Evolutionary conservation across 2,113 vertebrate species (phyloP), one percentile per base, ranked within the genome.

Genomic region (Chrysochloris asiatica): DNA sequence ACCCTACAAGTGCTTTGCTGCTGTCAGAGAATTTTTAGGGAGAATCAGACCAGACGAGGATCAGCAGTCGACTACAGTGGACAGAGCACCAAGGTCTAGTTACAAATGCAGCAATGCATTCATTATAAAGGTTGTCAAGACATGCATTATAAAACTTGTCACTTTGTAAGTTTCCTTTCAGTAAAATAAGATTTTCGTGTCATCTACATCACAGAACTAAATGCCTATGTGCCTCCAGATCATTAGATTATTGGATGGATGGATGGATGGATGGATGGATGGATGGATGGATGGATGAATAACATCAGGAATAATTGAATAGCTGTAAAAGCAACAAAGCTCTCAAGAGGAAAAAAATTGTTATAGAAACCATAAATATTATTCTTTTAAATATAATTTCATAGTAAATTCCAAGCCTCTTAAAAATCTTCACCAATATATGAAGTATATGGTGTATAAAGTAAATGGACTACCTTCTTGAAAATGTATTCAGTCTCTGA

Each of bases 221-320:
- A n/a, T 59, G 45, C 13, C 56, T 16, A 17, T 75, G 19, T 56
- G 24, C 43, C 41, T 92, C 41, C 33, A n/a, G 28, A 56, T 72
- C 16, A 9, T n/a, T 76, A 72, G 63, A 80, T 14, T 71, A 11
- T 85, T 86, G 24, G 26, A 14, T 30, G 24, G 26, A 7, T 47
- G 43, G 38, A 30, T 67, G n/a, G 14, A 11, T 63, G 59, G 28
- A 3, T 63, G 56, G 28, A 10, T 33, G 12, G 22, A 4, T 50
- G 56, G 10, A 19, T 48, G 19, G 8, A 7, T 19, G 10, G 13
- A 5, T 89, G 8, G 4, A 54, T 38, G 4, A 11, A 50, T 72
- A 73, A 85, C 73, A 43, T 91, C 6, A 91, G 30, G 38, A 89
- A 69, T 67, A 81, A 67, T 38, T 45, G 59, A 77, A n/a, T 79